phyloP scores from a whole-genome alignment of 2,797 vertebrate genomes.

The Neosalanx taihuensis region DNA sequence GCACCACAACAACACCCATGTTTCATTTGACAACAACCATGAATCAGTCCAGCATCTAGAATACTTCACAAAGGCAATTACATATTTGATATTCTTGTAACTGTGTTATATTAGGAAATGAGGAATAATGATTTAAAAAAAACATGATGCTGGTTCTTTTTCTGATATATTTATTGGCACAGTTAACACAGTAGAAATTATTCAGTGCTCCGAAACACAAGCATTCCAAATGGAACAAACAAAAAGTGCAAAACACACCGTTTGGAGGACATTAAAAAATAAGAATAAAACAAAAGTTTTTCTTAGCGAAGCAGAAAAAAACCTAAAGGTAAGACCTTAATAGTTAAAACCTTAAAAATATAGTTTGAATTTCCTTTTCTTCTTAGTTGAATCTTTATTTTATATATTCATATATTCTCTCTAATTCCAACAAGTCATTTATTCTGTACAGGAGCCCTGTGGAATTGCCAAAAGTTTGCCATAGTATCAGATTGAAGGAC shows the following conservation, averaged over 20 bases:
- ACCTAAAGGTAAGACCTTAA: slow-evolving; percentile 63
- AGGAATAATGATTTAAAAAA: neutral
- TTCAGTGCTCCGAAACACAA: slow-evolving; percentile 79
- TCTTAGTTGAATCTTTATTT: slow-evolving; percentile 68
- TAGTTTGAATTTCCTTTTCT: slow-evolving; percentile 64
- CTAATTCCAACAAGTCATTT: slow-evolving; percentile 60
- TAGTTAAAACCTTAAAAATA: slow-evolving; percentile 75
- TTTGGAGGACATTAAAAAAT: slow-evolving; percentile 68
- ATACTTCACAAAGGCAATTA: too few species aligned
- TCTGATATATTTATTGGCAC: slow-evolving; percentile 82
- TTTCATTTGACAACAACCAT: too few species aligned
- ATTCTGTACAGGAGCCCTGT: slow-evolving; percentile 66
- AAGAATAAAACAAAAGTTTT: slow-evolving; percentile 60
- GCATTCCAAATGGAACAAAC: slow-evolving; percentile 74
- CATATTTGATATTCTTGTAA: too few species aligned
- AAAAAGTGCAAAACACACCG: slow-evolving; percentile 78
- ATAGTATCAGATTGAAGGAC: slow-evolving; percentile 29
- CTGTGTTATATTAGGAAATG: too few species aligned
- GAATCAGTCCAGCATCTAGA: too few species aligned
- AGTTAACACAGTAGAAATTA: slow-evolving; percentile 81
- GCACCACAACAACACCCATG: too few species aligned
- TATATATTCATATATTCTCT: slow-evolving; percentile 75
- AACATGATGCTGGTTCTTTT: slow-evolving; percentile 35
- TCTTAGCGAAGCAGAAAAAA: slow-evolving; percentile 73
- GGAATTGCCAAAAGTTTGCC: slow-evolving; percentile 36